Evolutionary conservation across 2,888 invertebrate species (phyloP), one percentile per base, ranked within the genome.

Genomic region (Hyppa rectilinea): DNA sequence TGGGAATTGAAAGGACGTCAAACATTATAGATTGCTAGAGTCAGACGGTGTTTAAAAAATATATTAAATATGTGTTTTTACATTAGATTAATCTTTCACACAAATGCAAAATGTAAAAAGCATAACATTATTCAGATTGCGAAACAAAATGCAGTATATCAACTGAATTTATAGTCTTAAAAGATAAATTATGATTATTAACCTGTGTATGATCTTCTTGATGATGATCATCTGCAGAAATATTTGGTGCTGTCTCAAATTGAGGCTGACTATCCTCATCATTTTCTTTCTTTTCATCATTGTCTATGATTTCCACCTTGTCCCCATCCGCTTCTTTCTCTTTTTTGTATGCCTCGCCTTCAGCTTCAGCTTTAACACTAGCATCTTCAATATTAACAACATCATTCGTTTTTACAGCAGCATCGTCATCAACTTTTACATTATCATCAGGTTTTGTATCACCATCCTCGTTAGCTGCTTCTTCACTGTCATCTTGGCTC

Each of bases 221-320:
- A 55, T 72, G 68, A 38, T 34, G 90, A 82, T 65, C 95, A 58
- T 95, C 95, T 53, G 92, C 84, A 40, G 94, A 90, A 40, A 94
- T 84, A 90, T 96, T 94, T 12, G 96, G 96, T 10, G 96, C 95
- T 14, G 96, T 96, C 75, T 96, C 95, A 92, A 96, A 96, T 82
- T 96, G 92, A 38, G 96, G 95, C 77, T 95, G 93, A 4, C 88
- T 91, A 40, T 92, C 92, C 23, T 93, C 92, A 82, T 93, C 91
- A 55, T 81, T 77, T 20, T 90, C 88, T n/a, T 81, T 88, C 69
- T 90, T 89, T n/a, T 89, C 86, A 34, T 79, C 82, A 61, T 85
- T 55, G 20, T 72, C 82, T 34, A 61, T 10, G 10, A 45, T 29
- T 59, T 81, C 78, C 4, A 71, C 52, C 31, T 80, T 77, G 40